These are phyloP conservation scores for Panurus biarmicus DNA, from an alignment of 2,113 vertebrate genomes.

Conservation along the genomic window DNA sequence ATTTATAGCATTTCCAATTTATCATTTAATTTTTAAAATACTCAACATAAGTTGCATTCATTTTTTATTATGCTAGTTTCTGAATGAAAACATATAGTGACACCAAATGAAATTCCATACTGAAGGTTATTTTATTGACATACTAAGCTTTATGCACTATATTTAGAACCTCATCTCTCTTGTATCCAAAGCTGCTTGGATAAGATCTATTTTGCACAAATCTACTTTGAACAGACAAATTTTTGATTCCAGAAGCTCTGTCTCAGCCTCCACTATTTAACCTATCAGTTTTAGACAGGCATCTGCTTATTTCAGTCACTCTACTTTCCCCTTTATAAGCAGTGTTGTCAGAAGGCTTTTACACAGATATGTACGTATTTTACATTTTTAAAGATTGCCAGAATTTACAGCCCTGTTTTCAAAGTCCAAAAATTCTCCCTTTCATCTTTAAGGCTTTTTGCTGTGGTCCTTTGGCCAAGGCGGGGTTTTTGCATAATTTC, in stretches of 20 bases:
- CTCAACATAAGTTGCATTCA: neutral
- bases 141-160: neutral
- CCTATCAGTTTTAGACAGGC: neutral
- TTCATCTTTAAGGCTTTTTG: neutral
- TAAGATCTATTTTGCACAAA: neutral
- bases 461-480: neutral
- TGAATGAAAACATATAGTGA: neutral
- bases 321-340: neutral
- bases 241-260: neutral
- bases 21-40: neutral
- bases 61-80: neutral
- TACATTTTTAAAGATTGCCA: neutral
- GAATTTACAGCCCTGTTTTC: neutral
- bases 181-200: neutral
- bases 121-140: neutral
- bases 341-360: neutral
- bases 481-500: neutral
- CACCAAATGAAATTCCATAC: neutral
- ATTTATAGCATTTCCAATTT: neutral
- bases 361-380: neutral
- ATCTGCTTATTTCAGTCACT: neutral
- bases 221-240: neutral
- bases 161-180: neutral
- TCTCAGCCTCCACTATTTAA: neutral
- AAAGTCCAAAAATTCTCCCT: neutral